Conservation (phyloP, 2,888 invertebrate genomes). For the Matsumyia berberina region DNA sequence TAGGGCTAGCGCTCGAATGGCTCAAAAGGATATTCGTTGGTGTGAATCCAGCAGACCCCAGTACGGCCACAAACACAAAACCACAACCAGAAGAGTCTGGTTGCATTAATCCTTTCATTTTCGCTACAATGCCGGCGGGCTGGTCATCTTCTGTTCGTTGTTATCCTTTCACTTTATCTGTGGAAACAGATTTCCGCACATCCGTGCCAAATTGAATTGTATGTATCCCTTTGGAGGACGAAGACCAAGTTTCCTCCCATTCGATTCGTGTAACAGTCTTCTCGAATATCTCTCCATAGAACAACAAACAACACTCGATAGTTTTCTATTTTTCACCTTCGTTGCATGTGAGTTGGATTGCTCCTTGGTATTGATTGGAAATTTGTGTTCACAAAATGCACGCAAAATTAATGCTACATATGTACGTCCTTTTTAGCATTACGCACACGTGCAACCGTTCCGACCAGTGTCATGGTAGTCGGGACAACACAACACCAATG, state of each 20-base stretch:
- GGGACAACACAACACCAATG: not conserved
- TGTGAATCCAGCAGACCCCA: slow-evolving; percentile 1
- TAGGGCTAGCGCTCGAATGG: not conserved
- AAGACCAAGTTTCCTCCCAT: not conserved
- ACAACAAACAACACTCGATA: no score
- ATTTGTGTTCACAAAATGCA: slow-evolving; percentile 38
- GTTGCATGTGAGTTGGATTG: not conserved
- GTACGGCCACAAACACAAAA: slow-evolving; percentile 28
- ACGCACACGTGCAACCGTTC: slow-evolving; percentile 28
- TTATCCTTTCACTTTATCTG: slow-evolving; percentile 9
- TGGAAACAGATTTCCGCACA: slow-evolving; percentile 55
- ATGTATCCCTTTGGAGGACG: slow-evolving; percentile 20
- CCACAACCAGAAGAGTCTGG: slow-evolving; percentile 34
- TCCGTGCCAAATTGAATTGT: slow-evolving; percentile 60
- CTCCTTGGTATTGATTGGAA: slow-evolving; percentile 34
- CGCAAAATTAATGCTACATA: slow-evolving; percentile 1
- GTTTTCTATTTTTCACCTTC: not conserved
- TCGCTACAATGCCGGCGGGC: slow-evolving; percentile 17
- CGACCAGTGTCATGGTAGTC: not conserved
- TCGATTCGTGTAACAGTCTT: not conserved
- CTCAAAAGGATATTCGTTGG: slow-evolving; percentile 20
- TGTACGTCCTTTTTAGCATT: slow-evolving; percentile 24
- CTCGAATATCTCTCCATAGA: not conserved
- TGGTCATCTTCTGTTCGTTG: slow-evolving; percentile 32
- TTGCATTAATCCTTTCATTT: slow-evolving; percentile 40